phyloP scores from a whole-genome alignment of 2,797 vertebrate genomes.

The Cuniculus paca region DNA sequence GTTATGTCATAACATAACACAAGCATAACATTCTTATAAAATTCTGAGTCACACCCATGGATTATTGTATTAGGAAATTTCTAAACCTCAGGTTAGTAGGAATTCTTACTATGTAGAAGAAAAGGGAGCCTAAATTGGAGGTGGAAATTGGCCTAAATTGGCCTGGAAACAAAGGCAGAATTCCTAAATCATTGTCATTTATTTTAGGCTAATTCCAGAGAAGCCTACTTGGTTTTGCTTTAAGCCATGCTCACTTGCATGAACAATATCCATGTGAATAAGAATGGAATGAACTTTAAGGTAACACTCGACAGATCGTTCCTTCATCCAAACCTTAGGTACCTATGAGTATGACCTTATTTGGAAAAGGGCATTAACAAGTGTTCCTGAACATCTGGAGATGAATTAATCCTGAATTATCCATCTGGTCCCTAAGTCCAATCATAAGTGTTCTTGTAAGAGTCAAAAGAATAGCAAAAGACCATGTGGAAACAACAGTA shows the following conservation, averaged over 20 bases:
- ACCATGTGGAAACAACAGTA: not conserved
- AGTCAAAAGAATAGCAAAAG: not conserved
- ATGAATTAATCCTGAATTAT: not conserved
- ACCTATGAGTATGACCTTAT: not conserved
- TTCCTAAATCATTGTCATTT: not conserved
- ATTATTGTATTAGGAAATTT: not conserved
- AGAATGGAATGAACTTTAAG: not conserved
- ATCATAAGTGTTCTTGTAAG: not conserved
- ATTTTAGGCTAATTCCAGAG: not conserved
- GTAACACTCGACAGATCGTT: not conserved
- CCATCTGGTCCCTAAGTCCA: not conserved
- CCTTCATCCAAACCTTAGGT: not conserved
- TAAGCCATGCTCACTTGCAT: not conserved
- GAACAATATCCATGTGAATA: not conserved
- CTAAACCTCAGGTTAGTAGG: not conserved
- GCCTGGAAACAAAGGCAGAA: not conserved
- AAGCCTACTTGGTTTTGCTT: not conserved
- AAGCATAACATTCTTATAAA: constrained; percentile 8
- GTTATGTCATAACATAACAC: not conserved
- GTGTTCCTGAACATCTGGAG: not conserved
- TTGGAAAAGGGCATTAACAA: too few species aligned
- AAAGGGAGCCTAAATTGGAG: not conserved
- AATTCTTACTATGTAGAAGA: not conserved
- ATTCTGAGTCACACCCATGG: not conserved
- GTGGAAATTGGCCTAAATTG: too few species aligned